Conservation (phyloP, 2,797 vertebrate genomes). For the Chaunax sp. region DNA sequence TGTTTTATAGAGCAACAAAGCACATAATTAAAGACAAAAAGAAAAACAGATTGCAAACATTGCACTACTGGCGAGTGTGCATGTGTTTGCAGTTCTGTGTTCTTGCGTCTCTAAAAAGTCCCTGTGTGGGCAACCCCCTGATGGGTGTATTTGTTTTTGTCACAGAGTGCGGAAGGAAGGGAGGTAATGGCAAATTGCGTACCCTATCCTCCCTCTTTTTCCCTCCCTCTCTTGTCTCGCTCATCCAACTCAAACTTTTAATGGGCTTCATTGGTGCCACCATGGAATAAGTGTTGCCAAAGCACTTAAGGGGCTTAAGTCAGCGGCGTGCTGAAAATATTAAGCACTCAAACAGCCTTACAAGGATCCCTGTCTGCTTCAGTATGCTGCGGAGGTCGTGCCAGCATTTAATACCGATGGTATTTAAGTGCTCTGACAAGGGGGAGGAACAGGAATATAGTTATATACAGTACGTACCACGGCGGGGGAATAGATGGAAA, state of each 20-base stretch:
- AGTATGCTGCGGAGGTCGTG: slow-evolving; percentile 76
- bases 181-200: slow-evolving; percentile 71
- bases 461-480: slow-evolving; percentile 60
- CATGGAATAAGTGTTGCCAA: slow-evolving; percentile 87
- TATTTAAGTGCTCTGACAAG: slow-evolving; percentile 72
- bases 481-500: slow-evolving; percentile 45
- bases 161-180: slow-evolving; percentile 61
- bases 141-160: slow-evolving; percentile 75
- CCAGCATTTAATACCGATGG: slow-evolving; percentile 78
- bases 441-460: slow-evolving; percentile 63
- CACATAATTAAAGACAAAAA: slow-evolving; percentile 65
- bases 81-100: not conserved
- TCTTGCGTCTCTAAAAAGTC: slow-evolving; percentile 43
- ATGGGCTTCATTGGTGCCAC: slow-evolving; percentile 85
- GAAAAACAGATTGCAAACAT: slow-evolving; percentile 52
- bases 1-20: slow-evolving; percentile 61
- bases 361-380: slow-evolving; percentile 79
- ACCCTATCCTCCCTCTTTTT: slow-evolving; percentile 51
- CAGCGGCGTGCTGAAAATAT: slow-evolving; percentile 84
- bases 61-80: slow-evolving; percentile 21
- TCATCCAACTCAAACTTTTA: slow-evolving; percentile 84
- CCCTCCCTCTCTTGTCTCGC: slow-evolving; percentile 41
- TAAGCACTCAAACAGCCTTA: slow-evolving; percentile 81
- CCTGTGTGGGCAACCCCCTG: slow-evolving; percentile 63
- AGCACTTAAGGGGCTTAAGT: slow-evolving; percentile 88